Evolutionary conservation across 2,888 invertebrate species (phyloP).

Genomic region (Piscicola geometra): DNA sequence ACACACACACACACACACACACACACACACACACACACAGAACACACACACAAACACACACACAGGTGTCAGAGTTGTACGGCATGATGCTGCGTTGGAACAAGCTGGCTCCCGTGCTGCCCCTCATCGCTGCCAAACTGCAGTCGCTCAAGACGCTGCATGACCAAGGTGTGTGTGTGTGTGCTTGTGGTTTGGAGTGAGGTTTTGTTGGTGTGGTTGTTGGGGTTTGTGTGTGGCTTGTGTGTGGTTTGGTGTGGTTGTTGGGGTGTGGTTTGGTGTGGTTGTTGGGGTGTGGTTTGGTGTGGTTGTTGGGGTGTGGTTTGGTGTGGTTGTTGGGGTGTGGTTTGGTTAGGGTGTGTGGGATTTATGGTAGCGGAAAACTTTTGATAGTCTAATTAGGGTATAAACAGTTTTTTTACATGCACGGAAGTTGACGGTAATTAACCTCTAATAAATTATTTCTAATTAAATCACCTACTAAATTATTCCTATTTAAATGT

Average conservation of each 20-base stretch:
- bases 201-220: too few species aligned
- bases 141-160: slow-evolving; percentile 79
- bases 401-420: too few species aligned
- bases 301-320: too few species aligned
- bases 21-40: slow-evolving; percentile 31
- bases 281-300: too few species aligned
- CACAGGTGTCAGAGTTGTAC: slow-evolving; percentile 74
- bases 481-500: not conserved
- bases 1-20: slow-evolving; percentile 12
- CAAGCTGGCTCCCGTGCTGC: slow-evolving; percentile 71
- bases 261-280: not conserved
- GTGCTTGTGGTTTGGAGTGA: too few species aligned
- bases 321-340: too few species aligned
- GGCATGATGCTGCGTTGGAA: slow-evolving; percentile 82
- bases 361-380: too few species aligned
- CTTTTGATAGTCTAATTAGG: too few species aligned
- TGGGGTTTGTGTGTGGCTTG: too few species aligned
- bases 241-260: not conserved
- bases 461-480: not conserved
- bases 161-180: slow-evolving; percentile 82
- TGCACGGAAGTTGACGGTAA: too few species aligned
- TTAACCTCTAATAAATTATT: not conserved
- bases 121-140: slow-evolving; percentile 76
- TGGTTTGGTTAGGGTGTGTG: too few species aligned
- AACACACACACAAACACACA: slow-evolving; percentile 25